Percentiles rank a stretch among this genome's conserved stretches.
phyloP scores from a whole-genome alignment of 2,113 vertebrate species.

The Stegastes partitus region DNA sequence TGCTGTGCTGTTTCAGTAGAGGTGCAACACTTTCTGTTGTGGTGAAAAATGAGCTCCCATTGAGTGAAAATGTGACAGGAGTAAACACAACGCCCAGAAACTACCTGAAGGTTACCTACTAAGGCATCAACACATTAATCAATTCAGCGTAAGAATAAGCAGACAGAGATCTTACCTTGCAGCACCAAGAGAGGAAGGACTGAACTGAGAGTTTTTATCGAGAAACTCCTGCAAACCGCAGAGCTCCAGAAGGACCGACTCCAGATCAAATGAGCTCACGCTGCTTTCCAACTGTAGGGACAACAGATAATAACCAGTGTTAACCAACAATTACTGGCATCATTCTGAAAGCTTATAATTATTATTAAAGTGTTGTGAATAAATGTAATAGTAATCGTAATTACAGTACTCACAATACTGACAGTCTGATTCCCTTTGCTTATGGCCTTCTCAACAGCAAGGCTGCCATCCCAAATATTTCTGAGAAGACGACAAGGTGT shows the following conservation, averaged over 20 bases:
- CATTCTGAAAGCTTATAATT: not conserved
- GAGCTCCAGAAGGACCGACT: slow-evolving; percentile 90
- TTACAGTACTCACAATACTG: slow-evolving; percentile 87
- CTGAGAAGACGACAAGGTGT: slow-evolving; percentile 74
- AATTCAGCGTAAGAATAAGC: not conserved
- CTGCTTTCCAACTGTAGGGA: slow-evolving; percentile 92
- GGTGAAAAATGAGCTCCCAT: too few species aligned
- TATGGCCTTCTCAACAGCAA: slow-evolving; percentile 91
- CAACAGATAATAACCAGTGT: not conserved
- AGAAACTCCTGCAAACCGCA: slow-evolving; percentile 93
- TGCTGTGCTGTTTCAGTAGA: too few species aligned
- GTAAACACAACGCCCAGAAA: too few species aligned
- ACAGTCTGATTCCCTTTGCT: slow-evolving; percentile 90
- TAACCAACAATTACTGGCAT: not conserved
- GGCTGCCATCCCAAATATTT: slow-evolving; percentile 97
- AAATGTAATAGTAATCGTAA: not conserved
- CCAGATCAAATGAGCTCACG: slow-evolving; percentile 86
- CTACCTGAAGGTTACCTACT: too few species aligned
- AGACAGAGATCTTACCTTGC: slow-evolving; percentile 85
- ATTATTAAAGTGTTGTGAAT: not conserved
- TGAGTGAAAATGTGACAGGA: too few species aligned
- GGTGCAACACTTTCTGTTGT: too few species aligned
- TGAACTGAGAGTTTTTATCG: slow-evolving; percentile 96
- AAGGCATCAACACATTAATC: not conserved
- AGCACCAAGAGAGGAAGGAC: slow-evolving; percentile 90